Evolutionary conservation across 2,888 invertebrate genomes (phyloP).

Genomic region (Lasioglossum malachurum): DNA sequence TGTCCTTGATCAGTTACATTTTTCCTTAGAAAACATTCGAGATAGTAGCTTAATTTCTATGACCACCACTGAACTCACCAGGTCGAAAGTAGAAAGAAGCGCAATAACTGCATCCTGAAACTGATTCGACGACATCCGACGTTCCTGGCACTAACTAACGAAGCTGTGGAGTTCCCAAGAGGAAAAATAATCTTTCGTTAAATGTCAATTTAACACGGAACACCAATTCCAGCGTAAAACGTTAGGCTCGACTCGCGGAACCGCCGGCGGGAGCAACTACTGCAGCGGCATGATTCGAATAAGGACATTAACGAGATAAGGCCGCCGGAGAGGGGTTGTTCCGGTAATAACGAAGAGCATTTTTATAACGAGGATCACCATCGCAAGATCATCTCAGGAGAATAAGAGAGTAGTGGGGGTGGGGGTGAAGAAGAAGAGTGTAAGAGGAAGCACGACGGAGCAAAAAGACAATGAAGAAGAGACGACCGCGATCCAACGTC

Average conservation of each 20-base stretch:
- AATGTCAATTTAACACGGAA: constrained; percentile 39
- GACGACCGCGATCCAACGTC: constrained; percentile 31
- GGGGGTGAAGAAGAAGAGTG: neutral
- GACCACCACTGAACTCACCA: neutral
- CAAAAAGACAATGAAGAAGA: constrained; percentile 4
- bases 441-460: neutral
- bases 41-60: neutral
- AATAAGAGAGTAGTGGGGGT: constrained; percentile 1
- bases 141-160: neutral
- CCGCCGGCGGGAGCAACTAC: neutral
- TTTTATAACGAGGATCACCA: constrained; percentile 76
- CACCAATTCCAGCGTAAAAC: constrained; percentile 35
- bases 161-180: neutral
- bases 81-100: neutral
- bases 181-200: neutral
- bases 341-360: constrained; percentile 74
- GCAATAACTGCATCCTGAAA: too few relatives aligned
- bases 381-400: constrained; percentile 58
- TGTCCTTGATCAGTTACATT: neutral
- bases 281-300: constrained; percentile 34
- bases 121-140: too few relatives aligned
- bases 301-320: constrained; percentile 74
- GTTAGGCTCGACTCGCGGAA: constrained; percentile 14
- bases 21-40: neutral
- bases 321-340: constrained; percentile 56